Percentiles rank a stretch among this genome's conserved stretches.
phyloP scores from a whole-genome alignment of 2,113 vertebrate species.

The Lepus timidus region DNA sequence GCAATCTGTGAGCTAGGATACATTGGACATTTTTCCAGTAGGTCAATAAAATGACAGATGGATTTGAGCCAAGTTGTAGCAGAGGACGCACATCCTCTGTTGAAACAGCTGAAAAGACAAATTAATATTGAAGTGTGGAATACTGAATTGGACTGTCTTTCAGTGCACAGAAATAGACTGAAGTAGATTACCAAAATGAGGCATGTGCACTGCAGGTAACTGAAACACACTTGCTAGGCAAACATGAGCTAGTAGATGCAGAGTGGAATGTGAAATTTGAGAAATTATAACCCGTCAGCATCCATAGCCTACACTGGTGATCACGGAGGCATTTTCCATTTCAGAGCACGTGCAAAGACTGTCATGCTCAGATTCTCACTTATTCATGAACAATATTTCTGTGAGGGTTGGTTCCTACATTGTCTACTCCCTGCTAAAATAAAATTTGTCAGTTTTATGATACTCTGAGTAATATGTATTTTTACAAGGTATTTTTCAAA shows the following conservation, averaged over 20 bases:
- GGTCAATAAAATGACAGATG: constrained; percentile 86
- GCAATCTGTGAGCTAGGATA: constrained; percentile 76
- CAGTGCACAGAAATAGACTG: constrained; percentile 81
- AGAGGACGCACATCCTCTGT: constrained; percentile 76
- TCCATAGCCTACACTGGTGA: background rate
- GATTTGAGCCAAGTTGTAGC: constrained; percentile 78
- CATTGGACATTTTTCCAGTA: constrained; percentile 68
- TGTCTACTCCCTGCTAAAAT: background rate
- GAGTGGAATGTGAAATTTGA: background rate
- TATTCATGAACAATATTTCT: background rate
- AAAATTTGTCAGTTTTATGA: background rate
- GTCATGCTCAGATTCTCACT: background rate
- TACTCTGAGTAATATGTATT: background rate
- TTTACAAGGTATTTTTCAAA: constrained; percentile 28
- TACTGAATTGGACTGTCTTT: constrained; percentile 80
- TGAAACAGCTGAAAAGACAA: constrained; percentile 84
- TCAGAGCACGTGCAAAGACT: background rate
- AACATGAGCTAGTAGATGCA: background rate
- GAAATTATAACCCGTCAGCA: background rate
- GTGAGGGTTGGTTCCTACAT: background rate
- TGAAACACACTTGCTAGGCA: constrained; percentile 48
- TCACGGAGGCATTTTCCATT: background rate
- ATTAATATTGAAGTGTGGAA: constrained; percentile 81
- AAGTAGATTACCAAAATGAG: constrained; percentile 79
- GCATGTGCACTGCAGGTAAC: constrained; percentile 59